Percentiles rank a stretch among this genome's conserved stretches.
phyloP scores from a whole-genome alignment of 2,888 invertebrate genomes.

The Miltochrista miniata region DNA sequence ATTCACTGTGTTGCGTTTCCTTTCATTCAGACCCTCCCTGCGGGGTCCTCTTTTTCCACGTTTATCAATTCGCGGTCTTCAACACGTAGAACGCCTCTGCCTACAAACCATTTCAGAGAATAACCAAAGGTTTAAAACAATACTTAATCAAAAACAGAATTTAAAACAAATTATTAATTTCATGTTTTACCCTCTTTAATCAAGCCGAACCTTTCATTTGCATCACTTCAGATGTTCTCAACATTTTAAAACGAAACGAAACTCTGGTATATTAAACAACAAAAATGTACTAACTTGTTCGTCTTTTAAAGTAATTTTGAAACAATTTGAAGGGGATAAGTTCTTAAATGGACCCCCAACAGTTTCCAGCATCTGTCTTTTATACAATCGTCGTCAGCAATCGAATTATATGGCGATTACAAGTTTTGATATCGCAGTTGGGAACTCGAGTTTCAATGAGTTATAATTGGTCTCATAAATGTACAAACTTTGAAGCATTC shows the following conservation, averaged over 20 bases:
- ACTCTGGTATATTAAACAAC: conserved; percentile 20
- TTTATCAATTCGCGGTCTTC: too few species aligned
- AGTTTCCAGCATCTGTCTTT: conserved; percentile 15
- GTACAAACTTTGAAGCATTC: background rate
- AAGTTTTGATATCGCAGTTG: conserved; percentile 15
- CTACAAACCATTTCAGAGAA: too few species aligned
- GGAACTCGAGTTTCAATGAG: conserved; percentile 18
- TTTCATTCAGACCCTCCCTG: too few species aligned
- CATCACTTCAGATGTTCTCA: conserved; percentile 1
- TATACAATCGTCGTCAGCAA: conserved; percentile 25
- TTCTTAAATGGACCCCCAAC: conserved; percentile 5
- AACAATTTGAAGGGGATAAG: conserved; percentile 17
- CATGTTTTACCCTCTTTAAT: background rate
- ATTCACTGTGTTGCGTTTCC: too few species aligned
- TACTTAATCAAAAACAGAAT: background rate
- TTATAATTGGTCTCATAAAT: background rate
- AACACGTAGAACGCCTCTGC: too few species aligned
- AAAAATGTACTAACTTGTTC: conserved; percentile 24
- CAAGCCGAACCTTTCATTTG: background rate
- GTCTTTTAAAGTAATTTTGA: conserved; percentile 21
- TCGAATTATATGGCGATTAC: conserved; percentile 25
- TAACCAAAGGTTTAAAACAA: too few species aligned
- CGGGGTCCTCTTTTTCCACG: too few species aligned
- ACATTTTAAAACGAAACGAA: conserved; percentile 6
- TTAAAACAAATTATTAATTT: background rate